Evolutionary conservation across 1,140 invertebrate species (phyloP).

Genomic region (Bombus turneri): DNA sequence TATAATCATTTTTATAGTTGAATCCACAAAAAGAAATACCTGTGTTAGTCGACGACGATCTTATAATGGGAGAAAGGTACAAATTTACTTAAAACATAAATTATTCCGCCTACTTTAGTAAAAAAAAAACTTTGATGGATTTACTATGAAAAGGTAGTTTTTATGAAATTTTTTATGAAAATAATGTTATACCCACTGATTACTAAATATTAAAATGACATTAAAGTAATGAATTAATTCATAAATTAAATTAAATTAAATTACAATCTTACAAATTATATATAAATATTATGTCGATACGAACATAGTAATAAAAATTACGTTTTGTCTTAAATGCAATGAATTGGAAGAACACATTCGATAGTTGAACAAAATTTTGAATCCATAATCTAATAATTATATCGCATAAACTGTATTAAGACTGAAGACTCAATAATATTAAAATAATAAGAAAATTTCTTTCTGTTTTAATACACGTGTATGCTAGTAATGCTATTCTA

Average conservation of each 20-base stretch:
- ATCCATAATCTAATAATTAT: too few relatives aligned
- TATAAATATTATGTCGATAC: too few relatives aligned
- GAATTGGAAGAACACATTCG: not conserved
- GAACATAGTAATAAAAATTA: too few relatives aligned
- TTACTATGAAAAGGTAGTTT: not conserved
- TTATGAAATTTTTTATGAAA: too few relatives aligned
- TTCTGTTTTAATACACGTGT: slow-evolving; percentile 12
- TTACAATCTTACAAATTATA: too few relatives aligned
- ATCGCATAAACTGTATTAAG: too few relatives aligned
- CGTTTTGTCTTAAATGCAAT: not conserved
- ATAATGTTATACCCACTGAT: too few relatives aligned
- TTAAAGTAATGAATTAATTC: not conserved
- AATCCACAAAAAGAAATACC: slow-evolving; percentile 92
- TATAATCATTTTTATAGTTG: slow-evolving; percentile 82
- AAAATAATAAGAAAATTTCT: not conserved
- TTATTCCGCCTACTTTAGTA: not conserved
- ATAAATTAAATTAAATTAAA: too few relatives aligned
- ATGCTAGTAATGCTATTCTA: slow-evolving; percentile 87
- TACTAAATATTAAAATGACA: not conserved
- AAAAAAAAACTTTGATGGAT: not conserved
- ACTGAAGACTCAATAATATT: not conserved
- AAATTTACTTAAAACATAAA: not conserved
- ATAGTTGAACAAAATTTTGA: too few relatives aligned
- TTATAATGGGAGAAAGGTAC: slow-evolving; percentile 87
- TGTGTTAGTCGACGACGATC: slow-evolving; percentile 88